phyloP scores from a whole-genome alignment of 2,888 invertebrate species.

The Strigamia transsilvanica region DNA sequence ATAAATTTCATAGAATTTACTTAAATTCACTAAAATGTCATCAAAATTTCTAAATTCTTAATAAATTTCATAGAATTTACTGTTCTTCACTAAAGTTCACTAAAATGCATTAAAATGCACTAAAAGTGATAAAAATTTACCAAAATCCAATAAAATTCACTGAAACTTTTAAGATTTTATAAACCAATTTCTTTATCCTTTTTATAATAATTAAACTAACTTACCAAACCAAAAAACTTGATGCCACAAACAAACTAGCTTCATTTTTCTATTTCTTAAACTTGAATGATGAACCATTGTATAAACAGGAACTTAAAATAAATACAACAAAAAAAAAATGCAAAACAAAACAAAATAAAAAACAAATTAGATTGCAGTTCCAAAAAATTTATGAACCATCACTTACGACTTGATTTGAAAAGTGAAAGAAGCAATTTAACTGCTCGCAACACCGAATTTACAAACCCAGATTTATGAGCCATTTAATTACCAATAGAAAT shows the following conservation, averaged over 20 bases:
- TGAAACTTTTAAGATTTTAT: no score
- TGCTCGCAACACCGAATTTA: not conserved
- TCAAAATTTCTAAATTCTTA: no score
- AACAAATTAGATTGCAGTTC: not conserved
- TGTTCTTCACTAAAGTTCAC: no score
- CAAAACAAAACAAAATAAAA: no score
- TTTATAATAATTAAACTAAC: not conserved
- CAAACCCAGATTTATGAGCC: not conserved
- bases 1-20: no score
- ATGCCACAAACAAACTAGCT: not conserved
- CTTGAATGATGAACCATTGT: not conserved
- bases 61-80: no score
- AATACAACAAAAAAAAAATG: not conserved
- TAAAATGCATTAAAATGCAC: no score
- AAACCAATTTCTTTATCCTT: no score
- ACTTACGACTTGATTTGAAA: not conserved
- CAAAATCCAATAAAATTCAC: no score
- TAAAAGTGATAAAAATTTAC: no score
- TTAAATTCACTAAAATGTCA: no score
- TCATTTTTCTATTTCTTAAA: constrained; percentile 6
- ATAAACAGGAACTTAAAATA: not conserved
- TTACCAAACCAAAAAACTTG: not conserved
- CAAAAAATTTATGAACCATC: not conserved
- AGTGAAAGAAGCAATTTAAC: not conserved
- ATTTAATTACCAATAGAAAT: not conserved